Conservation (phyloP, 2,888 invertebrate genomes). For the Trichopoda pennipes region DNA sequence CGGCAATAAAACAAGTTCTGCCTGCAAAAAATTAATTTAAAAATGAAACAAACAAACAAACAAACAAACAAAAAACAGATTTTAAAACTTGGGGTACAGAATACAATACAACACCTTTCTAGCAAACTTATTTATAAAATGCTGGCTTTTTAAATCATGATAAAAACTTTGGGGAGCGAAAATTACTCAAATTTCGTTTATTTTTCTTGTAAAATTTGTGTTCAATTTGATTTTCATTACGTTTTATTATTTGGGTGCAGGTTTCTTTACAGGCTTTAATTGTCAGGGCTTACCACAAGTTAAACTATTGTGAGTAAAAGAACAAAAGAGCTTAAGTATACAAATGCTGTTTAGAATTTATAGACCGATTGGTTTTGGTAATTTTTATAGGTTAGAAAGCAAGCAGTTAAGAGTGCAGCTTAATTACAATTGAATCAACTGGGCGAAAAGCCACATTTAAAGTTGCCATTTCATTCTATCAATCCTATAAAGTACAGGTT, state of each 20-base stretch:
- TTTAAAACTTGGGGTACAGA: background rate
- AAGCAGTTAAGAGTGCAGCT: too few relatives aligned
- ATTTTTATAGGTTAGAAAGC: too few relatives aligned
- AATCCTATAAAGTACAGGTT: too few relatives aligned
- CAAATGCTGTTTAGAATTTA: too few relatives aligned
- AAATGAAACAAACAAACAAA: background rate
- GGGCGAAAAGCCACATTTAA: too few relatives aligned
- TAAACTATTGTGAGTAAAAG: too few relatives aligned
- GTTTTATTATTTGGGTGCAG: background rate
- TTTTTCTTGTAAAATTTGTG: background rate
- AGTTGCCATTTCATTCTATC: too few relatives aligned
- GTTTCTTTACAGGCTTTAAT: too few relatives aligned
- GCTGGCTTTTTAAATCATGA: background rate
- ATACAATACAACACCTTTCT: background rate
- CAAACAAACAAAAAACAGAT: background rate
- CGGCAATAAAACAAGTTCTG: constrained; percentile 31
- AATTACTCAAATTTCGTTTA: background rate
- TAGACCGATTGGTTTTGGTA: too few relatives aligned
- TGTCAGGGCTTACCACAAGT: too few relatives aligned
- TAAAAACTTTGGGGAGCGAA: constrained; percentile 11
- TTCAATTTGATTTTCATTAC: background rate
- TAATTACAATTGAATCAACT: too few relatives aligned
- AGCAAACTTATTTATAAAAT: background rate
- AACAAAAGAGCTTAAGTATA: too few relatives aligned
- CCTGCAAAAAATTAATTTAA: constrained; percentile 37